Conservation (phyloP, 2,113 vertebrate genomes). For the Thymallus thymallus region DNA sequence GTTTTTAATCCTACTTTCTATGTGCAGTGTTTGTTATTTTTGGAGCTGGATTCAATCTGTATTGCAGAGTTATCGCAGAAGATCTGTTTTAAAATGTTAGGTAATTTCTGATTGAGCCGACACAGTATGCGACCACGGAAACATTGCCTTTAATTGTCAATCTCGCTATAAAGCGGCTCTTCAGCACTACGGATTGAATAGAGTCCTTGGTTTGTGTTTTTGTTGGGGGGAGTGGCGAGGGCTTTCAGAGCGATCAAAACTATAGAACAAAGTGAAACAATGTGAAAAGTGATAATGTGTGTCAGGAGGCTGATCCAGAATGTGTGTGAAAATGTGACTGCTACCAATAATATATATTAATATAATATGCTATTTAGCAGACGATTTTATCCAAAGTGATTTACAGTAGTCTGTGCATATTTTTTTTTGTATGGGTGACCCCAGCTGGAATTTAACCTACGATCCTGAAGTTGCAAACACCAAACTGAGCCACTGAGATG, state of each 20-base stretch:
- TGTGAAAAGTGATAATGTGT: not conserved
- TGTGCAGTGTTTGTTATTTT: constrained; percentile 31
- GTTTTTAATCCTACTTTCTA: constrained; percentile 24
- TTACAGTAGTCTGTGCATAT: too few species aligned
- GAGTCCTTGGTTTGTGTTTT: too few species aligned
- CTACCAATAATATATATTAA: not conserved
- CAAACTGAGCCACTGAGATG: not conserved
- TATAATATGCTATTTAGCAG: not conserved
- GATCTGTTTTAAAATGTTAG: too few species aligned
- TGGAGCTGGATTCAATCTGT: not conserved
- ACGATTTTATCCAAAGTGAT: too few species aligned
- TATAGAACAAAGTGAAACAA: not conserved
- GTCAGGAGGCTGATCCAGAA: not conserved
- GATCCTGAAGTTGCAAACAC: not conserved
- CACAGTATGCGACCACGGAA: too few species aligned
- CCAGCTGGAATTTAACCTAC: too few species aligned
- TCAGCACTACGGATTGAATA: too few species aligned
- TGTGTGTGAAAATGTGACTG: not conserved
- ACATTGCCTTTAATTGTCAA: too few species aligned
- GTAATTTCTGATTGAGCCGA: too few species aligned
- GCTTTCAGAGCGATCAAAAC: not conserved
- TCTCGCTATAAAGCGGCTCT: too few species aligned
- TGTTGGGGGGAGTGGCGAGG: not conserved
- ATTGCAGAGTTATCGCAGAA: not conserved
- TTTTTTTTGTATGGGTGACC: too few species aligned